Percentiles rank a stretch among this genome's conserved stretches.
Evolutionary conservation across 2,113 vertebrate species (phyloP).

Genomic region (Chaetura pelagica): DNA sequence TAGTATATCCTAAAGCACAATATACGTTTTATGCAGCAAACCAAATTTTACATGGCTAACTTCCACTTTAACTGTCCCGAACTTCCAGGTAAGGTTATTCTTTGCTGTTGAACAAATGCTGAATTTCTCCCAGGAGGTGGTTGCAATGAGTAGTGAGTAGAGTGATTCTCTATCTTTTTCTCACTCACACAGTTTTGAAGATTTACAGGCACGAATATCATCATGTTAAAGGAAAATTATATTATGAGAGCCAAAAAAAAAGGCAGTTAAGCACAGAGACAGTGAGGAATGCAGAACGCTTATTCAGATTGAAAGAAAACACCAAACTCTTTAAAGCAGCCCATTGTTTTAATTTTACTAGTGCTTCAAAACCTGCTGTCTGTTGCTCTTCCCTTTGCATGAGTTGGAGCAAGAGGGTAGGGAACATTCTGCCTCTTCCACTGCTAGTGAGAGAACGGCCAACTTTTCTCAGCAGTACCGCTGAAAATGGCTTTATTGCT

Average conservation of each 20-base stretch:
- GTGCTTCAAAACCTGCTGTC: not conserved
- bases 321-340: not conserved
- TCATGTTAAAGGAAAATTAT: conserved; percentile 42
- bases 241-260: conserved; percentile 50
- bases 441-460: not conserved
- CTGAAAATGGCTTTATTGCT: not conserved
- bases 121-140: conserved; percentile 57
- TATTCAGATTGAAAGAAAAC: not conserved
- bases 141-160: conserved; percentile 8
- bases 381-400: not conserved
- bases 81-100: conserved; percentile 54
- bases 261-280: conserved; percentile 13
- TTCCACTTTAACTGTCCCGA: conserved; percentile 51
- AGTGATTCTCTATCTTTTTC: conserved; percentile 34
- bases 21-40: not conserved
- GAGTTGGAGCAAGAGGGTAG: not conserved
- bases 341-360: conserved; percentile 8
- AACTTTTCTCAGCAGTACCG: not conserved
- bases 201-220: conserved; percentile 56
- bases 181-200: conserved; percentile 40
- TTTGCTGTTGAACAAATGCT: conserved; percentile 48
- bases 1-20: not conserved
- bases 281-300: conserved; percentile 3
- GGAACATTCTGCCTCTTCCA: not conserved
- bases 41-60: not conserved